phyloP scores from a whole-genome alignment of 2,888 invertebrate genomes.

The Melinaea menophilus region DNA sequence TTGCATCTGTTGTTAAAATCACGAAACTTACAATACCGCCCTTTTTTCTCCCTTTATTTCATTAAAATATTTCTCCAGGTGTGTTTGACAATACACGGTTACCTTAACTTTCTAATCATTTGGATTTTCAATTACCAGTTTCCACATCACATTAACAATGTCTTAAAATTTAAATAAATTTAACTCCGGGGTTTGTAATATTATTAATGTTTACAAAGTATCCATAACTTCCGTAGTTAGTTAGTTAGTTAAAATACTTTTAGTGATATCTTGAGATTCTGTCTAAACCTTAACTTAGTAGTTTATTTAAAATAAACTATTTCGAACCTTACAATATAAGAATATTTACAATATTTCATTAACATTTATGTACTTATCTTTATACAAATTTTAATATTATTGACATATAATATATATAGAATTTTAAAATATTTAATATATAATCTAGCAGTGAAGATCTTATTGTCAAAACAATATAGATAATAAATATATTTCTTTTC shows the following conservation, averaged over 20 bases:
- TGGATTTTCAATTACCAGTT: neutral
- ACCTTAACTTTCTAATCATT: neutral
- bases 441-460: too few species aligned
- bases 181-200: too few species aligned
- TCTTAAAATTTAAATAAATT: too few species aligned
- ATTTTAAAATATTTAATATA: too few species aligned
- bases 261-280: neutral
- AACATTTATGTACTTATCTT: too few species aligned
- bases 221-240: neutral
- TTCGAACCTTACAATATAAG: too few species aligned
- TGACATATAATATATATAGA: too few species aligned
- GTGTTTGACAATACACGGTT: constrained; percentile 14
- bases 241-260: neutral
- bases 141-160: too few species aligned
- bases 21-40: constrained; percentile 27
- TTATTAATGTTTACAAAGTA: neutral
- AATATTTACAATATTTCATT: too few species aligned
- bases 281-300: constrained; percentile 1
- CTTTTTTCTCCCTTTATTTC: constrained; percentile 24
- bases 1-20: constrained; percentile 32
- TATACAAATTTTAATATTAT: too few species aligned
- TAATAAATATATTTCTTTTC: too few species aligned
- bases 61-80: constrained; percentile 24
- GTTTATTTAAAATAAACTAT: neutral
- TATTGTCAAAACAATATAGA: too few species aligned